These are phyloP conservation scores for Gorsachius magnificus DNA, from an alignment of 2,797 vertebrate genomes.

Conservation along the genomic window DNA sequence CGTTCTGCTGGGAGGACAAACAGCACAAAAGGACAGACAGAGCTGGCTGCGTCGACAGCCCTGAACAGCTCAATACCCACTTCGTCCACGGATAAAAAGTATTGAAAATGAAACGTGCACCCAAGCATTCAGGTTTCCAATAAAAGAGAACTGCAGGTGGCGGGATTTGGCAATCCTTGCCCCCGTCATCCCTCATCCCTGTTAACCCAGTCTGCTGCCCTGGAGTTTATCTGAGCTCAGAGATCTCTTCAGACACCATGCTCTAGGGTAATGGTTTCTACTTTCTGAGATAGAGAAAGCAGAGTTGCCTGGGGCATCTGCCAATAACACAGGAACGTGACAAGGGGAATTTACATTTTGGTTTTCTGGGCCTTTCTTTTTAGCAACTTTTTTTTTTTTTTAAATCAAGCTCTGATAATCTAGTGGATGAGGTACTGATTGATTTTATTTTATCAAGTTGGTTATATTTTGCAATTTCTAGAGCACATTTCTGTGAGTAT, in stretches of 20 bases:
- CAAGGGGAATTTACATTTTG: not conserved
- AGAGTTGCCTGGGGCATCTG: constrained; percentile 35
- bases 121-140: constrained; percentile 27
- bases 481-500: not conserved
- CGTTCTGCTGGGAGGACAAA: constrained; percentile 54
- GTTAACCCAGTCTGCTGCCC: constrained; percentile 50
- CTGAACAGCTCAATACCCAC: constrained; percentile 34
- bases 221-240: constrained; percentile 53
- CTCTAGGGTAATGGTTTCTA: constrained; percentile 61
- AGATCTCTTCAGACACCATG: constrained; percentile 32
- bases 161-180: constrained; percentile 49
- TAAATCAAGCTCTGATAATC: not conserved
- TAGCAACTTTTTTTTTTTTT: not conserved
- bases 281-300: constrained; percentile 40
- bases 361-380: constrained; percentile 21
- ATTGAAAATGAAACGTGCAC: constrained; percentile 47
- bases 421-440: not conserved
- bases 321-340: constrained; percentile 12
- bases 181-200: constrained; percentile 4
- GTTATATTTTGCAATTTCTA: not conserved
- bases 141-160: constrained; percentile 22
- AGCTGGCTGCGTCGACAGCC: constrained; percentile 14
- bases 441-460: not conserved
- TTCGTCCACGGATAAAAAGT: constrained; percentile 25
- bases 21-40: constrained; percentile 45